Evolutionary conservation across 2,888 invertebrate genomes (phyloP).

Genomic region (Crossocerus cetratus): DNA sequence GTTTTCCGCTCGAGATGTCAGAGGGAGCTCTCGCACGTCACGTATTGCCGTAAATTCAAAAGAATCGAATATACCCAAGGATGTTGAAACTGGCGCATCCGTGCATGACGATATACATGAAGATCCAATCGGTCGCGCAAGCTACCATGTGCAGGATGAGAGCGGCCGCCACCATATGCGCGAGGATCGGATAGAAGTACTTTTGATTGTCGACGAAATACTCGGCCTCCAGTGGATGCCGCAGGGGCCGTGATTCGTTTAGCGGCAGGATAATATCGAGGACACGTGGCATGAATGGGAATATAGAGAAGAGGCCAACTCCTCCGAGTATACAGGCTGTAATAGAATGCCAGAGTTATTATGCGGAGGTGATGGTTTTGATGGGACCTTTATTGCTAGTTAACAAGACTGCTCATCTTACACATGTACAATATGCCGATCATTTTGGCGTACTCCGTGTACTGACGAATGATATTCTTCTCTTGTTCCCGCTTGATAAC

Average conservation of each 20-base stretch:
- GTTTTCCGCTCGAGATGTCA: not conserved
- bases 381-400: no score
- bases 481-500: not conserved
- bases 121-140: not conserved
- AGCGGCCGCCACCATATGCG: not conserved
- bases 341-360: not conserved
- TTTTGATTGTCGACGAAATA: not conserved
- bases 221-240: not conserved
- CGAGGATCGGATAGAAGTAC: slow-evolving; percentile 3
- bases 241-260: not conserved
- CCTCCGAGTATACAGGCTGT: not conserved
- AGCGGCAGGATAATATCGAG: not conserved
- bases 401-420: not conserved
- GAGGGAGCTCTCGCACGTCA: no score
- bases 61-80: not conserved
- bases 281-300: not conserved
- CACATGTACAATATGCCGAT: not conserved
- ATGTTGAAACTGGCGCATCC: not conserved
- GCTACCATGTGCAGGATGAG: not conserved
- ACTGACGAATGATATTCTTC: not conserved
- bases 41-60: no score
- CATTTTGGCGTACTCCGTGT: not conserved
- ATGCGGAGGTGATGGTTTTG: no score
- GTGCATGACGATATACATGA: not conserved
- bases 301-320: not conserved